Base-by-base conservation (phyloP, 2,888 invertebrate species). In the Aspidiotus destructor region DNA sequence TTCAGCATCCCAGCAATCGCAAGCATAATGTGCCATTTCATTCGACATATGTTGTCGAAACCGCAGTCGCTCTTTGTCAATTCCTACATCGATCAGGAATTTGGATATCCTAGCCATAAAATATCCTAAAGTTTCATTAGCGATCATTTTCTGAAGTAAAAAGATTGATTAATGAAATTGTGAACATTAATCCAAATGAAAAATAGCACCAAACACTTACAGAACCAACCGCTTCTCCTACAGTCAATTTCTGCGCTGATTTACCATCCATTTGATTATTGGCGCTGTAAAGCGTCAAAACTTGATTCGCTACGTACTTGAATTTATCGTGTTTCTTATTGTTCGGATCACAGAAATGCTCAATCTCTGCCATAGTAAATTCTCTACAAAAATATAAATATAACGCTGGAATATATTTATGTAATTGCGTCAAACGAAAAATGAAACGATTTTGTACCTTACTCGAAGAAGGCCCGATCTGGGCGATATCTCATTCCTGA, bases 1-100 rank as follows among this genome's bases (percentile, higher is more conserved):
- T 78, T 99, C 99, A 1, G 98, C 98, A 81, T 99, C 99, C 99
- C 99, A 99, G 77, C 99, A 99, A 77, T 99, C 99, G 78, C 92
- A 89, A 9, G 99, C 99, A 78, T 99, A 99, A 79, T 99, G 99
- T 72, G 99, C 99, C 99, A 99, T 99, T 80, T 99, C 99, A 79
- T 99, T 99, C 71, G 88, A 83, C 92, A 99, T 92, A 77, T 99
- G 99, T 77, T 99, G 99, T 42, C 99, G 85, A 80, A 99, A 99
- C 55, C 99, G 84, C 68, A 99, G 78, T 74, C 88, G 87, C 61
- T 85, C 84, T 0, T 88, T 81, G 75, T 94, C 89, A 68, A 99
- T 86, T 57, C 99, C 99, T 71, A 93, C 85, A 75, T 87, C 88
- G 60, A 88, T 75, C 75, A 99, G 79, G 78, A 95, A 99, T 75